Evolutionary conservation across 2,888 invertebrate species (phyloP).

Genomic region (Drosophila multiciliata): DNA sequence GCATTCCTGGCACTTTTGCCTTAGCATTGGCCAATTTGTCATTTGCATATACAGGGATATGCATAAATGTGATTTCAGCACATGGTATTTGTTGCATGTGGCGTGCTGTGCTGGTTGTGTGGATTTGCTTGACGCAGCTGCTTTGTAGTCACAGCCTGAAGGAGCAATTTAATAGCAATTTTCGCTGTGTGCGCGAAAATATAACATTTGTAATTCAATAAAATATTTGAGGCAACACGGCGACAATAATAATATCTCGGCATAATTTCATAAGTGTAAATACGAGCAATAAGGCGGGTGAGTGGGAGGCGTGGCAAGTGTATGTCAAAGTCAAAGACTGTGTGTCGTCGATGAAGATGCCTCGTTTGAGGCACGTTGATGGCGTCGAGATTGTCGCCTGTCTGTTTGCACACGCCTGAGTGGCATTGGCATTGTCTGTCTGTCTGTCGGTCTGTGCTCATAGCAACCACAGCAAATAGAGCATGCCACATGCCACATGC

Average conservation of each 20-base stretch:
- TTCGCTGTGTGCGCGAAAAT: constrained; percentile 22
- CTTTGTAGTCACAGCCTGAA: constrained; percentile 43
- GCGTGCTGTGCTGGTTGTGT: not conserved
- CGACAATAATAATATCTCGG: constrained; percentile 73
- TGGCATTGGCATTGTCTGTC: constrained; percentile 65
- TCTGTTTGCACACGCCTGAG: constrained; percentile 75
- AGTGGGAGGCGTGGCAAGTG: not conserved
- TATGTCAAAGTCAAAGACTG: constrained; percentile 19
- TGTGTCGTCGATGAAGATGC: constrained; percentile 48
- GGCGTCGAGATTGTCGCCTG: constrained; percentile 66
- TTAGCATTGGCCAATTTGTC: constrained; percentile 28
- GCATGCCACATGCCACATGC: constrained; percentile 6
- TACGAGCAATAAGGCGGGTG: not conserved
- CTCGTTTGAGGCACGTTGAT: constrained; percentile 47
- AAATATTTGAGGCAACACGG: constrained; percentile 52
- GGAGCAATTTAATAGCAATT: constrained; percentile 72
- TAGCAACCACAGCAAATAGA: constrained; percentile 36
- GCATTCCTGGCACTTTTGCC: constrained; percentile 23
- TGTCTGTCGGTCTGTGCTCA: constrained; percentile 10
- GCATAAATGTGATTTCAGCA: constrained; percentile 23
- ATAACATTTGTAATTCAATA: constrained; percentile 68
- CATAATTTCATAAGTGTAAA: constrained; percentile 70
- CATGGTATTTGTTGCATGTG: not conserved
- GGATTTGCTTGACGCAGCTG: constrained; percentile 11
- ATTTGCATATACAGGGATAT: constrained; percentile 32